These are phyloP conservation scores for Odontamblyopus rebecca DNA, from an alignment of 2,797 vertebrate genomes.

Conservation along the genomic window DNA sequence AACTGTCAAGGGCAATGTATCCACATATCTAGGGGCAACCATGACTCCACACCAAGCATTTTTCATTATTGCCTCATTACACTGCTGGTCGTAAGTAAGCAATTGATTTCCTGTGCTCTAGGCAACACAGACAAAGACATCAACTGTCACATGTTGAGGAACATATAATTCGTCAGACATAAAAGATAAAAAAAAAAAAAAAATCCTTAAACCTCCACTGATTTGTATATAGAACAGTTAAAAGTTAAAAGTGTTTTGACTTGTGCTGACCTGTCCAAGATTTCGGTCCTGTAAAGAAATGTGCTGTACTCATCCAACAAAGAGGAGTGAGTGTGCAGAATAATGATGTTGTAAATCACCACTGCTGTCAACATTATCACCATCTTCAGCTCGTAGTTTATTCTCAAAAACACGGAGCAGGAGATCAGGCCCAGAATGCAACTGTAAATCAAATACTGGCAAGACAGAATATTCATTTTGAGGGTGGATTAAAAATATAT, in stretches of 20 bases:
- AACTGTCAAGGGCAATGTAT: not conserved
- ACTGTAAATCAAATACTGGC: slow-evolving; percentile 94
- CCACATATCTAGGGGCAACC: slow-evolving; percentile 4
- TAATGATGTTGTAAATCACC: slow-evolving; percentile 88
- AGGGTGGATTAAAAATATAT: not conserved
- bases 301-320: slow-evolving; percentile 89
- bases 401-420: slow-evolving; percentile 92
- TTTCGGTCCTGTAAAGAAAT: slow-evolving; percentile 82
- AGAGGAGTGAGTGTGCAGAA: slow-evolving; percentile 87
- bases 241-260: slow-evolving; percentile 20
- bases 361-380: slow-evolving; percentile 88
- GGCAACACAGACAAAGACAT: slow-evolving; percentile 6
- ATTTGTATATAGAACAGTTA: not conserved
- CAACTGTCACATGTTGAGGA: slow-evolving; percentile 1
- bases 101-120: slow-evolving; percentile 10
- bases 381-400: slow-evolving; percentile 95
- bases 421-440: slow-evolving; percentile 92
- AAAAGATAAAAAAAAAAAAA: not conserved
- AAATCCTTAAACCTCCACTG: too few relatives aligned
- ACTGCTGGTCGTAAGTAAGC: slow-evolving; percentile 18
- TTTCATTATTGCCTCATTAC: slow-evolving; percentile 27
- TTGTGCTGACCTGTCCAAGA: slow-evolving; percentile 80
- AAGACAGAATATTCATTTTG: slow-evolving; percentile 16
- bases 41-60: slow-evolving; percentile 8
- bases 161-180: not conserved